Evolutionary conservation across 2,113 vertebrate genomes (phyloP).

Genomic region (Dromas ardeola): DNA sequence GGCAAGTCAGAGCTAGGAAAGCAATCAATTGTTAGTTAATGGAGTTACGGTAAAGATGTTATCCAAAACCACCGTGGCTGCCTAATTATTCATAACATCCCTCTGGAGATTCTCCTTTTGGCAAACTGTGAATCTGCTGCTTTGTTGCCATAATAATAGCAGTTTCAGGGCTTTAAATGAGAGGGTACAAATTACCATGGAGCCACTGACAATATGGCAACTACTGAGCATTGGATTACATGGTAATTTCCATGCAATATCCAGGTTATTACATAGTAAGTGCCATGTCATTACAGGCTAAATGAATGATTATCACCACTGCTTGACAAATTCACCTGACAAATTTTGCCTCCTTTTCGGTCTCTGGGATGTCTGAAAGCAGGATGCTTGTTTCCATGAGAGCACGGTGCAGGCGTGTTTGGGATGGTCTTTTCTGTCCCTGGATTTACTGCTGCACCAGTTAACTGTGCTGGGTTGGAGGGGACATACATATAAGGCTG

Average conservation of each 20-base stretch:
- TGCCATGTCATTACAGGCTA: slow-evolving; percentile 54
- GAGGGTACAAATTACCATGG: slow-evolving; percentile 52
- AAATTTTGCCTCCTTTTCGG: not conserved
- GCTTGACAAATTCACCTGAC: slow-evolving; percentile 57
- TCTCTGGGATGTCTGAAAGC: not conserved
- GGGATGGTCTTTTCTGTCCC: not conserved
- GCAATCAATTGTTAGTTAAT: slow-evolving; percentile 52
- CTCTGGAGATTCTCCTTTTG: slow-evolving; percentile 59
- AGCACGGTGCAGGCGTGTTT: rapidly evolving
- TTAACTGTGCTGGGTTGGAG: not conserved
- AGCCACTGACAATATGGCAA: slow-evolving; percentile 44
- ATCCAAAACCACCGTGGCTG: slow-evolving; percentile 54
- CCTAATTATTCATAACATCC: slow-evolving; percentile 58
- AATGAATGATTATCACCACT: slow-evolving; percentile 56
- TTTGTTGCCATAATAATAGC: slow-evolving; percentile 63
- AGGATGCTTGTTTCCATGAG: not conserved
- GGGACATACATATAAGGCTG: not conserved
- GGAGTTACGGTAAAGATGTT: slow-evolving; percentile 63
- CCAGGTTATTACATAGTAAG: slow-evolving; percentile 60
- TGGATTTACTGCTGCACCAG: not conserved
- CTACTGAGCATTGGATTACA: slow-evolving; percentile 49
- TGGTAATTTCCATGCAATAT: slow-evolving; percentile 64
- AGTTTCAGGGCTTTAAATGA: slow-evolving; percentile 46
- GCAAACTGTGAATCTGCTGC: slow-evolving; percentile 37
- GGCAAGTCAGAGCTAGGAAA: slow-evolving; percentile 1